Percentiles rank a stretch among this genome's conserved stretches.
phyloP scores from a whole-genome alignment of 2,797 vertebrate species.

The Channa striata region DNA sequence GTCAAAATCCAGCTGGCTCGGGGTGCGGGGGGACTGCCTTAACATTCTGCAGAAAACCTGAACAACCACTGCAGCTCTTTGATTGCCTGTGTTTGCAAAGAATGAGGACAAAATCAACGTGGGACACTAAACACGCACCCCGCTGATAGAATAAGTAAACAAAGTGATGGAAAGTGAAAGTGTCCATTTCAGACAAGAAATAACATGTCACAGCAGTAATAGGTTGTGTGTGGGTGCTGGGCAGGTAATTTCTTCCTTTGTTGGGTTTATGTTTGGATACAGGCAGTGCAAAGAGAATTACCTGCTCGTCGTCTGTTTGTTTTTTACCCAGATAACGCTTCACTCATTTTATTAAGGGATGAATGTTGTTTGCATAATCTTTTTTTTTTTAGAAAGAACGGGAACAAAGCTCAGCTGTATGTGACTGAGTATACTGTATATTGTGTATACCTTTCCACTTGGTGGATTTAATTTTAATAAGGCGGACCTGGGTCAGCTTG shows the following conservation, averaged over 20 bases:
- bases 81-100: conserved; percentile 20
- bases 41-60: conserved; percentile 10
- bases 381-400: conserved; percentile 8
- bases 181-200: conserved; percentile 46
- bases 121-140: not conserved
- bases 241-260: conserved; percentile 61
- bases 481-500: too few species aligned
- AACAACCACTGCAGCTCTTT: not conserved
- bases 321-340: conserved; percentile 49
- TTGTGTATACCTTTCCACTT: too few species aligned
- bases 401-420: conserved; percentile 3
- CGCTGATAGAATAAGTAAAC: conserved; percentile 51
- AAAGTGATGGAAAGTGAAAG: conserved; percentile 40
- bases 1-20: not conserved
- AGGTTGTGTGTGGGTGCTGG: conserved; percentile 30
- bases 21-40: not conserved
- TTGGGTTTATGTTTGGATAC: conserved; percentile 65
- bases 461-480: too few species aligned
- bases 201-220: conserved; percentile 39
- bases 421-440: not conserved
- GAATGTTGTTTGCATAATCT: conserved; percentile 41
- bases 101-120: conserved; percentile 22
- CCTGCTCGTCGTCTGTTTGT: conserved; percentile 57
- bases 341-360: conserved; percentile 50
- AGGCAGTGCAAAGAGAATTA: conserved; percentile 70